Evolutionary conservation across 2,797 vertebrate species (phyloP), one percentile per base, ranked within the genome.

Genomic region (Betta splendens): DNA sequence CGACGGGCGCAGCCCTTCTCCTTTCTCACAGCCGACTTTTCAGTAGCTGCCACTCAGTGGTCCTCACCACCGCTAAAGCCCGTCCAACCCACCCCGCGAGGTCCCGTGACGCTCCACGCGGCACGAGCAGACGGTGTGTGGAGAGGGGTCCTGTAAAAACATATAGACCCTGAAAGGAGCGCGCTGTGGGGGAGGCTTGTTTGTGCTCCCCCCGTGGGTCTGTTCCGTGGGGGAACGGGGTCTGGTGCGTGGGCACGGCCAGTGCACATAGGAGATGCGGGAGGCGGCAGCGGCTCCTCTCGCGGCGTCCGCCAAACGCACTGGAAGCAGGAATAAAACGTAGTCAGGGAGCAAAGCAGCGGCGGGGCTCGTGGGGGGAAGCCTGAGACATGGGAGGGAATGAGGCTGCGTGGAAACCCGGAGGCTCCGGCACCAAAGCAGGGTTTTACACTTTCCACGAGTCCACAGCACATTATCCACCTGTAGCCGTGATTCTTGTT

Each of bases 221-320:
- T 91, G 88, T 92, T 93, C 92, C 91, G 91, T 93, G 93, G 92
- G 93, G 91, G 91, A 90, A 84, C 87, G 84, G 90, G 92, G 91
- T 91, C 89, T 89, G 88, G 89, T 92, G 93, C 92, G 93, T 94
- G 92, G 94, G 92, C 89, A 89, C 90, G 89, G 81, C 85, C 90
- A 86, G 88, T 45, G 57, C 45, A 56, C 88, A 91, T 87, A 89
- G 43, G 89, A 89, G 84, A 88, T 81, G 85, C 87, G 90, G 88
- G 88, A 84, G 18, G 59, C 38, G 45, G 59, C 38, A 45, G 63
- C 29, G 37, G 33, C 35, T 67, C 47, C 90, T 92, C 93, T 87
- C 91, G 90, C 91, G 65, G 84, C 83, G 84, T 83, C 89, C 90
- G 86, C 87, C 91, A 92, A 90, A 93, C 90, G 88, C 86, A 83